These are phyloP conservation scores for Octomys mimax DNA, from an alignment of 2,797 vertebrate genomes.

Conservation along the genomic window DNA sequence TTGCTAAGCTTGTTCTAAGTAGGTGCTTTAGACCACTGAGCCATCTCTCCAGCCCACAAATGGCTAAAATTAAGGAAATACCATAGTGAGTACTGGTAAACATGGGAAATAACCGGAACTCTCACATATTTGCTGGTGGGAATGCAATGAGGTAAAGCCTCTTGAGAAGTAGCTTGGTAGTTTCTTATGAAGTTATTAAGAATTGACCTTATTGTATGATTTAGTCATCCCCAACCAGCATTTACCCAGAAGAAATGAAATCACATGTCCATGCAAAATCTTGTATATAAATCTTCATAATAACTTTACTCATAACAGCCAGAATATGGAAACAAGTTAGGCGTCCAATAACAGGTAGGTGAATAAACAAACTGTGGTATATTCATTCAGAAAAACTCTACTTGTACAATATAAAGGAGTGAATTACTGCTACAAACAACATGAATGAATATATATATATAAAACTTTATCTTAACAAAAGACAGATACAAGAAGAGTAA, in stretches of 20 bases:
- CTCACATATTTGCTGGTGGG: not conserved
- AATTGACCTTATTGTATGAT: not conserved
- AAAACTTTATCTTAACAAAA: not conserved
- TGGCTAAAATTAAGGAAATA: not conserved
- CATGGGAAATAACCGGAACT: not conserved
- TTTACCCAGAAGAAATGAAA: slow-evolving; percentile 17
- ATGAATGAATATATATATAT: not conserved
- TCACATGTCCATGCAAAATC: not conserved
- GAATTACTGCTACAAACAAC: not conserved
- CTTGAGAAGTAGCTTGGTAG: not conserved
- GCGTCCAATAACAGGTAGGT: not conserved
- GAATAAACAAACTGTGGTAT: not conserved
- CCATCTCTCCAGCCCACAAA: no score
- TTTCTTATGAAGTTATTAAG: slow-evolving; percentile 46
- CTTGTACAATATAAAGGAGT: not conserved
- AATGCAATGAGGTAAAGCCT: not conserved
- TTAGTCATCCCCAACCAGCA: not conserved
- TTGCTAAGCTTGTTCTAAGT: no score
- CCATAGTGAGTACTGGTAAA: not conserved
- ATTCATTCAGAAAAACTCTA: not conserved
- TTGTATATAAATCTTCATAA: not conserved
- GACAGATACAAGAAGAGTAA: not conserved
- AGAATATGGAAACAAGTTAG: not conserved
- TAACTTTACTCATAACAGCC: not conserved
- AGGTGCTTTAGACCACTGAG: no score